Base-by-base conservation (phyloP, 2,888 invertebrate genomes). In the Sympetrum striolatum region DNA sequence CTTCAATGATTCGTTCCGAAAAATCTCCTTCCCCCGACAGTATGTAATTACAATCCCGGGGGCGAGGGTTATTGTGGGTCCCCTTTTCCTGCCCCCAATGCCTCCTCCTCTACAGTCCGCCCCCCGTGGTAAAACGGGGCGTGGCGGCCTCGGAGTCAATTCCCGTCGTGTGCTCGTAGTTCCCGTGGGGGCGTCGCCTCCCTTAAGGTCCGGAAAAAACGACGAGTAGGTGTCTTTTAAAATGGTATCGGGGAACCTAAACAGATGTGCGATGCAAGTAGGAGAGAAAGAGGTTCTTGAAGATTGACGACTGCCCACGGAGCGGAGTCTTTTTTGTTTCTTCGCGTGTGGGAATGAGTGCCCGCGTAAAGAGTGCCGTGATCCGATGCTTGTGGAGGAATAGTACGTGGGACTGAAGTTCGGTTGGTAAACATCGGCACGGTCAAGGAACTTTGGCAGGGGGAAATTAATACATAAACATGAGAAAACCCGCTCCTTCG, bases 21-120 rank as follows among this genome's bases (percentile, higher is more conserved):
- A 86, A 86, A 86, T 86, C 86, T 37, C 86, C 60, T 37, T 53
- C 58, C 31, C 44, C 44, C 58, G 35, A 86, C 86, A 86, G 86
- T 60, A 64, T 86, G 86, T 86, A 86, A 86, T 86, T 86, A 86
- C 86, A 86, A 86, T 60, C 86, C 60, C 86, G 60, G n/a, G 60
- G 64, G 31, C n/a, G 82, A 60, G 58, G 35, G 80, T 80, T 37
- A 18, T 37, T 80, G 35, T 80, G 31, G 12, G 44, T 10, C 35
- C 35, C 80, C 15, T 31, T 80, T 31, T 80, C 35, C 80, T 31
- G 31, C 18, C 80, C 31, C 79, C 79, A 14, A 25, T 31, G 79
- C 25, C 5, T 12, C 80, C 80, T 35, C 35, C 35, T 8, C 73
- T 31, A 2, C 25, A 73, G 25, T 73, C 73, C 25, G 31, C 73